These are phyloP conservation scores for Hemaris fuciformis DNA, from an alignment of 2,888 invertebrate genomes.

Conservation along the genomic window DNA sequence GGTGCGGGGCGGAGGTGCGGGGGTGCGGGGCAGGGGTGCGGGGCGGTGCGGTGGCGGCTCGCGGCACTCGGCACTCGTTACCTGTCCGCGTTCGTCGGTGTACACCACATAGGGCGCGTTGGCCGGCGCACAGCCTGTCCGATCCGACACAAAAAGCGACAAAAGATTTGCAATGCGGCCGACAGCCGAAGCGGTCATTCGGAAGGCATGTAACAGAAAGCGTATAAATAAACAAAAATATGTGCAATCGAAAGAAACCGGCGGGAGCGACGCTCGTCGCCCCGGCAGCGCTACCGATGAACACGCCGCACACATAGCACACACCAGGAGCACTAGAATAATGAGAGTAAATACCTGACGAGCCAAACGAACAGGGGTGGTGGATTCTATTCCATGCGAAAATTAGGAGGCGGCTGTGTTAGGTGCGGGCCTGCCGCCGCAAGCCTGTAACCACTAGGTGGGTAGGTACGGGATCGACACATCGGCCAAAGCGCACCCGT, in stretches of 20 bases:
- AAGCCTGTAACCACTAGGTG: constrained; percentile 68
- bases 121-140: constrained; percentile 87
- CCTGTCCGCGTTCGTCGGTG: constrained; percentile 98
- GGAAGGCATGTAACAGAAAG: constrained; percentile 83
- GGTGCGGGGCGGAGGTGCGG: constrained; percentile 20
- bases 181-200: constrained; percentile 80
- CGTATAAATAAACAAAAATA: constrained; percentile 76
- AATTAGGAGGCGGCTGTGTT: constrained; percentile 80
- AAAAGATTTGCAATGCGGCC: constrained; percentile 75
- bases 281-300: constrained; percentile 62
- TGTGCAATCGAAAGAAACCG: constrained; percentile 68
- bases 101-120: constrained; percentile 97
- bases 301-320: constrained; percentile 75
- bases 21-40: constrained; percentile 23
- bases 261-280: constrained; percentile 60
- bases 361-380: constrained; percentile 80
- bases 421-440: constrained; percentile 77
- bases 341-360: constrained; percentile 79
- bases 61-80: constrained; percentile 82
- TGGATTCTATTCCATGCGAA: constrained; percentile 80
- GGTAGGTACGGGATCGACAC: constrained; percentile 69
- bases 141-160: constrained; percentile 76
- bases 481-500: constrained; percentile 79
- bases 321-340: constrained; percentile 77
- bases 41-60: constrained; percentile 10